Evolutionary conservation across 2,888 invertebrate genomes (phyloP).

Genomic region (Deilephila porcellus): DNA sequence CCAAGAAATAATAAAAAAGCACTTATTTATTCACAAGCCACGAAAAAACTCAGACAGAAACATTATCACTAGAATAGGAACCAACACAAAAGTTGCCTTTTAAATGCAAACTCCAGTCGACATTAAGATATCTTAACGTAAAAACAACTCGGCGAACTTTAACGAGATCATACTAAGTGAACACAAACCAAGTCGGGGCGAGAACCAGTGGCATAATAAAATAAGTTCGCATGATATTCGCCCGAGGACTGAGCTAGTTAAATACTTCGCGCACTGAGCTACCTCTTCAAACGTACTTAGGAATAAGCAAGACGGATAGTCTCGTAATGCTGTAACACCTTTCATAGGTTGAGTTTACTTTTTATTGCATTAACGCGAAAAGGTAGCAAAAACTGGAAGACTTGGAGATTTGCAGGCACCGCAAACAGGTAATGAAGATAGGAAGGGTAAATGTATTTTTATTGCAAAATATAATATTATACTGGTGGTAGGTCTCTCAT

Average conservation of each 20-base stretch:
- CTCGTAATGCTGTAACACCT: not conserved
- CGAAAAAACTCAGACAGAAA: not conserved
- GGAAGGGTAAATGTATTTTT: no score
- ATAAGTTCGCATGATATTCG: conserved; percentile 26
- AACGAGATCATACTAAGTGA: conserved; percentile 11
- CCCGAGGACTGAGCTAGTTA: not conserved
- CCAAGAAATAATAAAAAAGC: no score
- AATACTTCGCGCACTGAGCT: conserved; percentile 1
- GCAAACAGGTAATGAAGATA: no score
- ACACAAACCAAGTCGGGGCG: conserved; percentile 5
- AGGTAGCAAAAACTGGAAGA: no score
- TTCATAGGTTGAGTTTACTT: no score
- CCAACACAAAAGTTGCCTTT: conserved; percentile 11
- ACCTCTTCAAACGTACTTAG: conserved; percentile 16
- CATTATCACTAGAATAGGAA: not conserved
- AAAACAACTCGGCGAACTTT: conserved; percentile 1
- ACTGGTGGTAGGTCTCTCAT: no score
- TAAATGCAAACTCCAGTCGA: conserved; percentile 8
- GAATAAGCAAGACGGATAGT: not conserved
- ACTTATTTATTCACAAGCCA: no score
- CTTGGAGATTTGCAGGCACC: no score
- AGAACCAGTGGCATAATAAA: conserved; percentile 18
- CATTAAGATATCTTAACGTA: conserved; percentile 10
- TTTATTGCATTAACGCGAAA: no score
- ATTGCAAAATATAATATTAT: no score